phyloP scores from a whole-genome alignment of 1,140 invertebrate genomes.

The Apolygus lucorum region DNA sequence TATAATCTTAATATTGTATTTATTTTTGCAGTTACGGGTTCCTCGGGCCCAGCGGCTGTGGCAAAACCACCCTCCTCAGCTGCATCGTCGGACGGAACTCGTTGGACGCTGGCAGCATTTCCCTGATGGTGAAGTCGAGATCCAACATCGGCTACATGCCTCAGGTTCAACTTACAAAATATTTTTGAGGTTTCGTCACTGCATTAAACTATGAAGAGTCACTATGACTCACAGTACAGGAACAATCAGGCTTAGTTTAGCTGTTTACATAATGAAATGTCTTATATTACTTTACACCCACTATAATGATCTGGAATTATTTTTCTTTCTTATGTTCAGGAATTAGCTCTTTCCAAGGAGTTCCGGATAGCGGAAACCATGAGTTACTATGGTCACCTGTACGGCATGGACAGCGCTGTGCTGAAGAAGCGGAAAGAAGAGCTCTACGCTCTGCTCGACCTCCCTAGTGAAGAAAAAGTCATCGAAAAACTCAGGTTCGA shows the following conservation, averaged over 20 bases:
- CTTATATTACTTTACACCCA: too few relatives aligned
- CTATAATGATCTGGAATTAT: too few relatives aligned
- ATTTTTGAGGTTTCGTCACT: too few relatives aligned
- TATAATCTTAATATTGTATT: too few relatives aligned
- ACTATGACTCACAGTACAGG: too few relatives aligned
- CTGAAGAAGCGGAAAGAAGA: conserved; percentile 50
- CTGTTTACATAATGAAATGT: too few relatives aligned
- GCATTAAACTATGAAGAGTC: background rate
- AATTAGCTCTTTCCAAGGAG: conserved; percentile 46
- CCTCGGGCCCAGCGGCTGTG: conserved; percentile 70
- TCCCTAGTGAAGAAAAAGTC: conserved; percentile 31
- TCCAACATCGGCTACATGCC: conserved; percentile 73
- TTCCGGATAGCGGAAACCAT: conserved; percentile 49
- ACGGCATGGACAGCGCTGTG: conserved; percentile 40
- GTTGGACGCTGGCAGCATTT: conserved; percentile 65
- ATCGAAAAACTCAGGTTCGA: conserved; percentile 33
- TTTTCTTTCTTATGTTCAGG: conserved; percentile 31
- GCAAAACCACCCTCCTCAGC: conserved; percentile 70
- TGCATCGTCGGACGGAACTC: conserved; percentile 69
- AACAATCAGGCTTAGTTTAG: too few relatives aligned
- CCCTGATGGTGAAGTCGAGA: conserved; percentile 66
- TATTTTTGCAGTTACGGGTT: conserved; percentile 56
- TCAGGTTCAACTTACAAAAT: too few relatives aligned
- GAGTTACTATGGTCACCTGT: conserved; percentile 47
- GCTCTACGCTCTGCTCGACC: conserved; percentile 31